Conservation (phyloP, 2,113 vertebrate species). For the Dinomys branickii region DNA sequence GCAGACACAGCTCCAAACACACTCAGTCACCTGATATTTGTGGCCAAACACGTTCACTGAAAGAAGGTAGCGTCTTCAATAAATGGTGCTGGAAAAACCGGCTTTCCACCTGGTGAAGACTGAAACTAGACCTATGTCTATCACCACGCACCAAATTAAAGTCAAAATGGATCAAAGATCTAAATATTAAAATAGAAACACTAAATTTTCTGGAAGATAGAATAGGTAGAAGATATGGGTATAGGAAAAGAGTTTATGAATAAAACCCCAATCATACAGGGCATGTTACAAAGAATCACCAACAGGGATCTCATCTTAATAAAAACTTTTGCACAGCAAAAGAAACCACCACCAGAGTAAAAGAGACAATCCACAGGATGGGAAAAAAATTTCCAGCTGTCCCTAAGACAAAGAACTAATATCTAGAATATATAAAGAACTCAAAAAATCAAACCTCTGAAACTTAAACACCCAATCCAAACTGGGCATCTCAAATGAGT, state of each 20-base stretch:
- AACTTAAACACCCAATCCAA: background rate
- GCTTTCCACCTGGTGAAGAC: background rate
- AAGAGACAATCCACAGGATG: background rate
- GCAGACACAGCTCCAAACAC: background rate
- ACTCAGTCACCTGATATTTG: background rate
- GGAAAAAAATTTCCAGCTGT: background rate
- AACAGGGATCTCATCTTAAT: background rate
- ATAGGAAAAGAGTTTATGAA: background rate
- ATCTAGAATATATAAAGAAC: background rate
- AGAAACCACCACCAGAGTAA: background rate
- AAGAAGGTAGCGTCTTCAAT: background rate
- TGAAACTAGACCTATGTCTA: background rate
- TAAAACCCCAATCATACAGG: background rate
- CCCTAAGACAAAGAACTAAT: background rate
- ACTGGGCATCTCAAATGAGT: background rate
- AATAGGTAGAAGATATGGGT: background rate
- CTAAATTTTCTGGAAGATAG: background rate
- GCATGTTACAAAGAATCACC: background rate
- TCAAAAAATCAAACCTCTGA: background rate
- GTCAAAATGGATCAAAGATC: background rate
- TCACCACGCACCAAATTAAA: background rate
- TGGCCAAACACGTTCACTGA: background rate
- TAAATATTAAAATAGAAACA: background rate
- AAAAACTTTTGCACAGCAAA: background rate
- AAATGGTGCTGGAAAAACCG: background rate